Evolutionary conservation across 2,888 invertebrate species (phyloP), one percentile per base, ranked within the genome.

Genomic region (Cheilosia pagana): DNA sequence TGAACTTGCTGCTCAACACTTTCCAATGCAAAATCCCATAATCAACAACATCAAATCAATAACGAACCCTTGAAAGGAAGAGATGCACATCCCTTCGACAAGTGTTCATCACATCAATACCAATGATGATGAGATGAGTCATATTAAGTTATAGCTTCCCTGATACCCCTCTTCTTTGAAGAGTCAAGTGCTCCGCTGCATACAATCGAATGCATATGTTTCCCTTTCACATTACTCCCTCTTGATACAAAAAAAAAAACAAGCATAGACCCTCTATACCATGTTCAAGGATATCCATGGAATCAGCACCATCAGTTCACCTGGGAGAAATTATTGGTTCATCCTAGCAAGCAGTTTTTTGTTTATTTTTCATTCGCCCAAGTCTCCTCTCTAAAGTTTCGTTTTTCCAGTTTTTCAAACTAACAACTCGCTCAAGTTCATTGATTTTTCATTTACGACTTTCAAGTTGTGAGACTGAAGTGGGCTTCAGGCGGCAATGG

Each of bases 391-490:
- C 35, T 39, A 35, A n/a, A 14, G 14, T 68, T 53, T 50, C 23
- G 21, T 55, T 50, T 43, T 71, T 59, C 0, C 35, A 28, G 19
- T 52, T 62, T 41, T 52, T 65, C 65, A 71, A 85, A 85, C 85
- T 85, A 81, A 81, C 85, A 85, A 85, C 85, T 81, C 75, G 81
- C 81, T 81, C 85, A 85, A 85, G 85, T 85, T 81, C 81, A 85
- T 85, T 85, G 85, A 85, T 85, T 85, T 85, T 76, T 75, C 81
- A 85, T 85, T 81, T 85, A 85, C 85, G 81, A 76, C 81, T 85
- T 85, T 85, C 81, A 81, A 85, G 62, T 85, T 85, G 31, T 35
- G 31, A 10, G 35, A 35, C 28, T 60, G 75, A 85, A 85, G 85
- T 81, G 81, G 67, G 75, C 81, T 85, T 85, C 43, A 76, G 85